Evolutionary conservation across 1,140 invertebrate genomes (phyloP).

Genomic region (Planococcus citri): DNA sequence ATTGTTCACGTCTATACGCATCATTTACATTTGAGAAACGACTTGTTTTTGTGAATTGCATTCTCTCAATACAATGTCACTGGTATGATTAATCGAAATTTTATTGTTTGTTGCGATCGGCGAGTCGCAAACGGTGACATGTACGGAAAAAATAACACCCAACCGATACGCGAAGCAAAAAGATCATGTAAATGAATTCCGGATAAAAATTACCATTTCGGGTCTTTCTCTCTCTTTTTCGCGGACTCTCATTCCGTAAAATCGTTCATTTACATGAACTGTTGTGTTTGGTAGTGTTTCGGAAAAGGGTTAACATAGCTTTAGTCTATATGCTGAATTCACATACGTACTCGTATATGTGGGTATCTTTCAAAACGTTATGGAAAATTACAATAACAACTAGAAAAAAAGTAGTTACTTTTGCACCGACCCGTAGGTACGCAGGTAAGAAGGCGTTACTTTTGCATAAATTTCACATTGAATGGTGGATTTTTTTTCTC

Average conservation of each 20-base stretch:
- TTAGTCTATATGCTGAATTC: no score
- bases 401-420: neutral
- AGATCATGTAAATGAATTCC: neutral
- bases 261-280: no score
- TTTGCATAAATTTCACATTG: neutral
- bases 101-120: neutral
- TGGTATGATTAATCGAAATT: neutral
- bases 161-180: neutral
- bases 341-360: no score
- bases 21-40: neutral
- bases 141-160: neutral
- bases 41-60: neutral
- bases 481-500: neutral
- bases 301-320: no score
- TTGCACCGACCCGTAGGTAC: neutral
- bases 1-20: neutral
- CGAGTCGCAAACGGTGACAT: neutral
- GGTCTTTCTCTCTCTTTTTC: no score
- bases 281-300: no score
- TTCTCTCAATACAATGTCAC: neutral
- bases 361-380: neutral
- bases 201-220: neutral
- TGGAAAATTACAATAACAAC: constrained; percentile 1
- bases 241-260: no score
- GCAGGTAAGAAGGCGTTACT: constrained; percentile 5